These are phyloP conservation scores for Onthophagus sagittarius DNA, from an alignment of 2,888 invertebrate species.

Conservation along the genomic window DNA sequence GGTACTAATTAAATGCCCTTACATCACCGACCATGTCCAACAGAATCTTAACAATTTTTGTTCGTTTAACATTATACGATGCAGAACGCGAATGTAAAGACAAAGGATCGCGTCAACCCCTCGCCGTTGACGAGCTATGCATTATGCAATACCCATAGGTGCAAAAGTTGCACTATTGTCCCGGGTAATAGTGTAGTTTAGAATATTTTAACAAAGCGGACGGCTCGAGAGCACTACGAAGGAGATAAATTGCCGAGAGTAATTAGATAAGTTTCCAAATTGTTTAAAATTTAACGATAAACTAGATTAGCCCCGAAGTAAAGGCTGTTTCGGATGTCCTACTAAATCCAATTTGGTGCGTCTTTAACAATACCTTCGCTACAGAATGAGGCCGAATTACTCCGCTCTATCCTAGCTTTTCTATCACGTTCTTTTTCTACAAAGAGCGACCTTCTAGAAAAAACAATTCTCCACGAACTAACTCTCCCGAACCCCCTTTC, in stretches of 20 bases:
- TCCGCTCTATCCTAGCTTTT: background rate
- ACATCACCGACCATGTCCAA: slow-evolving; percentile 1
- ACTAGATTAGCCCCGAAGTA: background rate
- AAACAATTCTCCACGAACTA: background rate
- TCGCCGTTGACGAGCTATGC: no score
- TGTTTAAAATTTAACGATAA: background rate
- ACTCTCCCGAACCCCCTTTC: background rate
- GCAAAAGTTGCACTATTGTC: background rate
- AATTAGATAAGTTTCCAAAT: background rate
- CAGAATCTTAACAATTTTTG: background rate
- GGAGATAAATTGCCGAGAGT: background rate
- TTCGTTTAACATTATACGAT: background rate
- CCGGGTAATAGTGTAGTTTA: background rate
- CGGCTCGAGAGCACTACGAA: background rate
- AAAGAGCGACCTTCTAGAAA: background rate
- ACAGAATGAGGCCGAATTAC: background rate
- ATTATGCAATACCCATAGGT: background rate
- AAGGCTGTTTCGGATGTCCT: background rate
- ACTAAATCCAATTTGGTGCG: background rate
- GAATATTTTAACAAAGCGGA: background rate
- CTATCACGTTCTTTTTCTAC: background rate
- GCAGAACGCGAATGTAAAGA: background rate
- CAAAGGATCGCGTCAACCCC: no score
- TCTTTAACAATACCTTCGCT: background rate
- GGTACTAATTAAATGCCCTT: slow-evolving; percentile 32